Conservation (phyloP, 2,888 invertebrate species). For the Protodeltote pygarga region DNA sequence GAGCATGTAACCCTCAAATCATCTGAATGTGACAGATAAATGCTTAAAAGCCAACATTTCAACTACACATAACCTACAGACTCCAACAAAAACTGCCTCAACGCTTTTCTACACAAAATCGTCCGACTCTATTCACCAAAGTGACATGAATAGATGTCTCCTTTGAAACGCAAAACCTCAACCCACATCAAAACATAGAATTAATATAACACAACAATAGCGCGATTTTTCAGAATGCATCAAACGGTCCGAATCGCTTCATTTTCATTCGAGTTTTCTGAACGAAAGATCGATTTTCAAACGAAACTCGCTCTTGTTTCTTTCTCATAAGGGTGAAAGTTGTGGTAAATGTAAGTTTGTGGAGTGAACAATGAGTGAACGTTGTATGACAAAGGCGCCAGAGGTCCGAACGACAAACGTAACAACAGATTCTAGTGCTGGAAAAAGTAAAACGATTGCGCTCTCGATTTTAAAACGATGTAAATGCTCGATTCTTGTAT, state of each 20-base stretch:
- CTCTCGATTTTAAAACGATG: slow-evolving; percentile 26
- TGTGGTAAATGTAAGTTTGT: slow-evolving; percentile 23
- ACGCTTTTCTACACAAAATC: slow-evolving; percentile 26
- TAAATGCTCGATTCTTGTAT: slow-evolving; percentile 28
- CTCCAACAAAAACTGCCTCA: slow-evolving; percentile 16
- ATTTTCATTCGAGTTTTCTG: slow-evolving; percentile 64
- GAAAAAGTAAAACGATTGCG: slow-evolving; percentile 29
- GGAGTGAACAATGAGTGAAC: slow-evolving; percentile 48
- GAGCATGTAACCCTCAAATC: no score
- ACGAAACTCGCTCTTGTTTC: slow-evolving; percentile 33
- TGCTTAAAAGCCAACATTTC: slow-evolving; percentile 11
- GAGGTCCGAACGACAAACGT: slow-evolving; percentile 49
- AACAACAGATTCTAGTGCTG: slow-evolving; percentile 46
- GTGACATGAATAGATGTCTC: slow-evolving; percentile 51
- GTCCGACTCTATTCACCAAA: slow-evolving; percentile 41
- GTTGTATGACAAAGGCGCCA: slow-evolving; percentile 51
- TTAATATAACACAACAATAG: slow-evolving; percentile 65
- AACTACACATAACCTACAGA: slow-evolving; percentile 8
- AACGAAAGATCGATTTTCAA: slow-evolving; percentile 5
- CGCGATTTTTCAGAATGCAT: slow-evolving; percentile 62
- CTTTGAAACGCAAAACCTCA: slow-evolving; percentile 54
- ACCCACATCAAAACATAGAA: slow-evolving; percentile 67
- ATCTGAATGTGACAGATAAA: not conserved
- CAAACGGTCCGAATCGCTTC: slow-evolving; percentile 67
- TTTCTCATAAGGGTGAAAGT: slow-evolving; percentile 12